Conservation (phyloP, 2,888 invertebrate genomes). For the Leptinotarsa haldemani region DNA sequence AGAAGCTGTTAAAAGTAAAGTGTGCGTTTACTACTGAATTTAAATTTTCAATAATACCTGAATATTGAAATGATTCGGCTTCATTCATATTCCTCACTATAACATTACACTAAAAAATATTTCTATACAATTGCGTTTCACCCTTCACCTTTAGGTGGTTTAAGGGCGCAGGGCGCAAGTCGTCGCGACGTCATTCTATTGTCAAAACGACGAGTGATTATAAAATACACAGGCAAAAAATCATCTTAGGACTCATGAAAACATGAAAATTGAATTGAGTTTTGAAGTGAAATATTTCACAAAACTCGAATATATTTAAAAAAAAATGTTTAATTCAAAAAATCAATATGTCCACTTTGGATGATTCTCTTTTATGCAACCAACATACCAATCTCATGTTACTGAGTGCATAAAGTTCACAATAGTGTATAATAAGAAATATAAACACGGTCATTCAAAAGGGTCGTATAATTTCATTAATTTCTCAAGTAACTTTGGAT, state of each 20-base stretch:
- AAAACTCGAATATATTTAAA: not conserved
- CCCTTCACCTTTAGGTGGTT: not conserved
- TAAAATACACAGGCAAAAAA: too few species aligned
- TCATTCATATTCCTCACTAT: conserved; percentile 81
- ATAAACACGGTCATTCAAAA: too few species aligned
- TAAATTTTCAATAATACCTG: conserved; percentile 73
- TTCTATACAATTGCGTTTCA: not conserved
- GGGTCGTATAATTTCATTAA: too few species aligned
- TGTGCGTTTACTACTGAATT: not conserved
- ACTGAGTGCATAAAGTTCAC: too few species aligned
- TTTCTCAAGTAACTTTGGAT: too few species aligned
- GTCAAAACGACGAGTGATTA: not conserved
- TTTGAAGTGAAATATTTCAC: too few species aligned
- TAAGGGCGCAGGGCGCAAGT: conserved; percentile 28
- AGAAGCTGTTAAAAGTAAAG: not conserved
- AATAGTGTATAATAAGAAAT: not conserved
- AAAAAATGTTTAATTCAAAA: not conserved
- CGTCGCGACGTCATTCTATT: conserved; percentile 28
- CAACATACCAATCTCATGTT: not conserved
- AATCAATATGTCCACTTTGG: not conserved
- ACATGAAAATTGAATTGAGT: too few species aligned
- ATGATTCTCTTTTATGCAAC: not conserved
- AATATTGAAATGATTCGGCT: conserved; percentile 86
- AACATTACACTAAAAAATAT: conserved; percentile 35
- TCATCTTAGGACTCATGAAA: too few species aligned